Percentiles rank a stretch among this genome's conserved stretches.
phyloP scores from a whole-genome alignment of 2,888 invertebrate genomes.

The Stenodema calcarata region DNA sequence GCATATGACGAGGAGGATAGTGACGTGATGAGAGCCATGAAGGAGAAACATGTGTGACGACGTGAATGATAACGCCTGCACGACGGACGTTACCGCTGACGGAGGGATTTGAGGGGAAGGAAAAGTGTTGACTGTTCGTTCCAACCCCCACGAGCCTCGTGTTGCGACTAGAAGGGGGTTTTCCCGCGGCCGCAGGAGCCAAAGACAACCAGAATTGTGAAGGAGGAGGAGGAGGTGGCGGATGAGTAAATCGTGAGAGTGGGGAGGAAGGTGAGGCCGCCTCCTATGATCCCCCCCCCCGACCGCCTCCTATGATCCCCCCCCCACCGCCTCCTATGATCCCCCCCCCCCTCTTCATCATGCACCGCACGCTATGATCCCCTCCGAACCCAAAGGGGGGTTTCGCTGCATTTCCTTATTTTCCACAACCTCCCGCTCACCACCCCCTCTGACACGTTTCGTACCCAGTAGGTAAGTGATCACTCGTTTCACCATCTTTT shows the following conservation, averaged over 20 bases:
- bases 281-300: background rate
- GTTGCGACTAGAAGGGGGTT: background rate
- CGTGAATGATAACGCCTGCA: background rate
- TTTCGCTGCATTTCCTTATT: background rate
- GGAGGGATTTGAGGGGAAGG: background rate
- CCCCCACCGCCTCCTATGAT: too few relatives aligned
- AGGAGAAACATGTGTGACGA: constrained; percentile 9
- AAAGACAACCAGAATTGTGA: background rate
- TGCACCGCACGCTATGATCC: too few relatives aligned
- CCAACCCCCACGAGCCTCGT: constrained; percentile 13
- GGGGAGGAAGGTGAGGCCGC: background rate
- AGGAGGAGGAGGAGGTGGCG: background rate
- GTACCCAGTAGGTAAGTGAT: background rate
- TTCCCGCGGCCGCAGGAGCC: background rate
- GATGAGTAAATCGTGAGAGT: too few relatives aligned
- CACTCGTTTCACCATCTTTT: too few relatives aligned
- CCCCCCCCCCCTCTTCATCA: too few relatives aligned
- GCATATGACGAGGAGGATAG: background rate
- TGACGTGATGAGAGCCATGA: background rate
- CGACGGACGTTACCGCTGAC: background rate
- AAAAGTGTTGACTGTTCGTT: background rate
- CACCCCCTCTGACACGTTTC: background rate
- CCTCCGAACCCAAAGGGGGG: too few relatives aligned
- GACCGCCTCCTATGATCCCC: background rate
- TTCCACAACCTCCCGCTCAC: background rate